Evolutionary conservation across 2,888 invertebrate genomes (phyloP).

Genomic region (Smittia sp.): DNA sequence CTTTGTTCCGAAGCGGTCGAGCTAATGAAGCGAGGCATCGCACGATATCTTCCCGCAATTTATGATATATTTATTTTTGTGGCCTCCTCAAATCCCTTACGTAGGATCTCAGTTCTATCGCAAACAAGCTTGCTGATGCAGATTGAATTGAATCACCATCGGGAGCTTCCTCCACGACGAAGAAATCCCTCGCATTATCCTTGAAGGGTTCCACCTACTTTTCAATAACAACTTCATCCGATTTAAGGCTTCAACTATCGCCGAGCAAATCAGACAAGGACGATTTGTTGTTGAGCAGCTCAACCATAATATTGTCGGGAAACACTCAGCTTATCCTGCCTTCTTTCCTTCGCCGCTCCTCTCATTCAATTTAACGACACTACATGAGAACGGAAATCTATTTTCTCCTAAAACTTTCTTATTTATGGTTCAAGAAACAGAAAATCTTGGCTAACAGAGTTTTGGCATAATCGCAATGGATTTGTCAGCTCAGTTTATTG

Average conservation of each 20-base stretch:
- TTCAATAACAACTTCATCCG: slow-evolving; percentile 17
- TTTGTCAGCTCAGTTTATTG: background rate
- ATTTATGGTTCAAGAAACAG: background rate
- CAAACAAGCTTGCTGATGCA: too few species aligned
- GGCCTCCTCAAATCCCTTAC: background rate
- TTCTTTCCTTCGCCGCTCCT: too few species aligned
- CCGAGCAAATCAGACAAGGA: background rate
- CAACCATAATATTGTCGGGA: too few species aligned
- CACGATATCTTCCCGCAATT: too few species aligned
- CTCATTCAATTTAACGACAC: slow-evolving; percentile 3
- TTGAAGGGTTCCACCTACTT: background rate
- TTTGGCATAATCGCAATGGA: slow-evolving; percentile 4
- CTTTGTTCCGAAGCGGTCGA: too few species aligned
- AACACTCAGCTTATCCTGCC: too few species aligned
- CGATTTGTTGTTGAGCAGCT: too few species aligned
- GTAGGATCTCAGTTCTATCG: background rate
- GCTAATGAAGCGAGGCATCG: slow-evolving; percentile 1
- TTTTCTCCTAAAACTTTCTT: background rate
- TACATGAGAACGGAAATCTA: background rate
- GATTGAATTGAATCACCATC: background rate
- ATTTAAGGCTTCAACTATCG: slow-evolving; percentile 6
- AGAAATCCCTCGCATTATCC: background rate
- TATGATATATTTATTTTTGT: too few species aligned
- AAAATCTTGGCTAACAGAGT: background rate
- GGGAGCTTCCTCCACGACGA: too few species aligned